These are phyloP conservation scores for Aphodius sticticus DNA, from an alignment of 2,888 invertebrate genomes.

Conservation along the genomic window DNA sequence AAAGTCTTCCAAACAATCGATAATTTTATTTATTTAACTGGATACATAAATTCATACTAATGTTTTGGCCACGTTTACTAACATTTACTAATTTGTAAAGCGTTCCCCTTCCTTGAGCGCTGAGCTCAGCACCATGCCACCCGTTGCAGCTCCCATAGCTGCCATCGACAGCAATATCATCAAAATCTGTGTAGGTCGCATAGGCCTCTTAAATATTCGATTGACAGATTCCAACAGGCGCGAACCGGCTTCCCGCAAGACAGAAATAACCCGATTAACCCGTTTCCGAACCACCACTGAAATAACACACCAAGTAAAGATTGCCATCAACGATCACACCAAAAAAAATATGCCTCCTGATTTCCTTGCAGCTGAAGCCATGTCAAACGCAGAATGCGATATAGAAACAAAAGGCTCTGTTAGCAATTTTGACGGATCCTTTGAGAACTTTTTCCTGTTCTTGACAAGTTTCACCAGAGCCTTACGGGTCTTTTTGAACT, in stretches of 20 bases:
- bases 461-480: background rate
- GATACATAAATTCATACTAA: too few species aligned
- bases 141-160: background rate
- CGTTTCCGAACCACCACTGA: background rate
- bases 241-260: background rate
- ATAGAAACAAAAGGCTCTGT: background rate
- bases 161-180: background rate
- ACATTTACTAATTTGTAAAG: background rate
- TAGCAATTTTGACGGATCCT: background rate
- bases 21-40: too few species aligned
- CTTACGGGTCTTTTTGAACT: background rate
- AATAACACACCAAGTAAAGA: background rate
- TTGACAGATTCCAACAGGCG: background rate
- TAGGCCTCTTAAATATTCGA: background rate
- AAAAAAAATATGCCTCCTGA: background rate
- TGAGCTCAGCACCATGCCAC: background rate
- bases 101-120: background rate
- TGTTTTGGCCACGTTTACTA: too few species aligned
- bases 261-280: background rate
- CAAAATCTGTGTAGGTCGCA: background rate
- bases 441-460: background rate
- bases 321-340: background rate
- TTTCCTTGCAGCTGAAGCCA: background rate
- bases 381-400: background rate
- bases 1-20: too few species aligned